Conservation (phyloP, 2,888 invertebrate species). For the Gerosis bhagava region DNA sequence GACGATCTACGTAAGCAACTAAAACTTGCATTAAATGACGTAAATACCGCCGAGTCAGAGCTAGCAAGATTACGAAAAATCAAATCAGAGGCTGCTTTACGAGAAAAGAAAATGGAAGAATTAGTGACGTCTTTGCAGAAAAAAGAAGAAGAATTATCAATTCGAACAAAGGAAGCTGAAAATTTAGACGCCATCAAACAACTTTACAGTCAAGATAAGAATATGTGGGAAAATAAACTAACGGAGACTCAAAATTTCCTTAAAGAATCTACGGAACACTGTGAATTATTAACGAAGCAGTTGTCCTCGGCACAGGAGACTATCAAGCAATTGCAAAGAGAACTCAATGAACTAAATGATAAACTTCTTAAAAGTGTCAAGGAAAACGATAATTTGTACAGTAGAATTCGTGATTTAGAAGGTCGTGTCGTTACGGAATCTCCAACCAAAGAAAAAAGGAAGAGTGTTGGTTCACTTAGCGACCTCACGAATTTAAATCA, state of each 20-base stretch:
- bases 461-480: conserved; percentile 90
- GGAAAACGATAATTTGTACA: conserved; percentile 89
- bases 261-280: conserved; percentile 86
- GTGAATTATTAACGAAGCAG: conserved; percentile 85
- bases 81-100: conserved; percentile 86
- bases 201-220: conserved; percentile 84
- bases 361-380: conserved; percentile 86
- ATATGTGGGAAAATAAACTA: conserved; percentile 85
- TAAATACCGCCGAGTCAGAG: conserved; percentile 87
- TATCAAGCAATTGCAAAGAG: conserved; percentile 86
- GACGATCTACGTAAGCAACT: conserved; percentile 88
- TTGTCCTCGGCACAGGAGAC: conserved; percentile 84
- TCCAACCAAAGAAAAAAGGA: conserved; percentile 81
- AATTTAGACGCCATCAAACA: conserved; percentile 83
- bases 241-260: conserved; percentile 86
- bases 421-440: conserved; percentile 77
- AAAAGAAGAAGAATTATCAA: conserved; percentile 88
- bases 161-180: conserved; percentile 87
- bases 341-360: conserved; percentile 86
- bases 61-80: conserved; percentile 87
- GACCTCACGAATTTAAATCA: conserved; percentile 91
- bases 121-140: conserved; percentile 88
- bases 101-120: conserved; percentile 90
- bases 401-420: conserved; percentile 88
- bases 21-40: conserved; percentile 83